Evolutionary conservation across 1,140 invertebrate genomes (phyloP).

Genomic region (Drosophila ananassae): DNA sequence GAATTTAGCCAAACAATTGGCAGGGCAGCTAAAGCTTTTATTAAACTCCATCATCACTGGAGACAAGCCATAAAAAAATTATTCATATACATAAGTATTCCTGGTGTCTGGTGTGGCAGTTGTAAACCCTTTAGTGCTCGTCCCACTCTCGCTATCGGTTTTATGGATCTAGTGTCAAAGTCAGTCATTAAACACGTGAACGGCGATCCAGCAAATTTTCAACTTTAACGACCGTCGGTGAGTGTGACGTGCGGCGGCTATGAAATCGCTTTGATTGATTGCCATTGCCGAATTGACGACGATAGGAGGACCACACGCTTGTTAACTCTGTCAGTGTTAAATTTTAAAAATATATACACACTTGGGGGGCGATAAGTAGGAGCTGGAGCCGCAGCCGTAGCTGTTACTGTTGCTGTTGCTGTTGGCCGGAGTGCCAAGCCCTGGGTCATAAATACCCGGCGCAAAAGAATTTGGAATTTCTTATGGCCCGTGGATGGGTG

Average conservation of each 20-base stretch:
- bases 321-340: conserved; percentile 56
- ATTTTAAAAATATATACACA: conserved; percentile 43
- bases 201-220: conserved; percentile 24
- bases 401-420: too few species aligned
- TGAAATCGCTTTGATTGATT: conserved; percentile 65
- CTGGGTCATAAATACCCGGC: conserved; percentile 58
- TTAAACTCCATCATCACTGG: neutral
- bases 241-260: conserved; percentile 33
- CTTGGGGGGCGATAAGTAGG: conserved; percentile 46
- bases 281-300: conserved; percentile 42
- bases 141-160: conserved; percentile 14
- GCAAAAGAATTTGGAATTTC: conserved; percentile 14
- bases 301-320: conserved; percentile 47
- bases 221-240: conserved; percentile 32
- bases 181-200: conserved; percentile 32
- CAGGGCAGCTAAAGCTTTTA: neutral
- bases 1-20: conserved; percentile 26
- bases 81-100: neutral
- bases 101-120: neutral
- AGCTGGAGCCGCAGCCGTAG: neutral
- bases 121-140: neutral
- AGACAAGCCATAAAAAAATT: neutral
- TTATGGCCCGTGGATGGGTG: conserved; percentile 9
- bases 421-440: conserved; percentile 13
- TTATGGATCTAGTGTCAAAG: conserved; percentile 21